phyloP scores from a whole-genome alignment of 23 tunicate genomes.

The Oikopleura albicans region DNA sequence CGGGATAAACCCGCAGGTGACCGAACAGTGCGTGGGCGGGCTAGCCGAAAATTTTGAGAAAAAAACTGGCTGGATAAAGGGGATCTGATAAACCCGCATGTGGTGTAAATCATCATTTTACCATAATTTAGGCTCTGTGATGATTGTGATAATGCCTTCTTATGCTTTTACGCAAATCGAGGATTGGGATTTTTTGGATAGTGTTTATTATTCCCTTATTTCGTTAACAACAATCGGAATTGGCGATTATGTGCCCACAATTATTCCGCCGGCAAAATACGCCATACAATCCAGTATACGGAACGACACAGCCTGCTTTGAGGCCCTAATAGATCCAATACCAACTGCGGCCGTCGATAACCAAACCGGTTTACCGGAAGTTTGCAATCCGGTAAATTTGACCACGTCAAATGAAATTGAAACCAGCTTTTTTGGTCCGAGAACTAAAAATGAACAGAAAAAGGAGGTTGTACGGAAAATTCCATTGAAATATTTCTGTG shows the following conservation, averaged over 20 bases:
- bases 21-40: no score
- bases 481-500: no score
- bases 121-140: background rate
- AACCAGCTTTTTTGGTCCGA: no score
- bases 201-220: background rate
- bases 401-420: no score
- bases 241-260: background rate
- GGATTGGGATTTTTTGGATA: background rate
- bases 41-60: no score
- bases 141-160: background rate
- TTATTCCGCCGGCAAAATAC: background rate
- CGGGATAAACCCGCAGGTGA: no score
- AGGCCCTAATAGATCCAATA: background rate
- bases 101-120: no score
- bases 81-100: no score
- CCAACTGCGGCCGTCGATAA: background rate
- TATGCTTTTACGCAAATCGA: background rate
- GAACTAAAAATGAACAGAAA: no score
- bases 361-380: background rate
- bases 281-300: no score
- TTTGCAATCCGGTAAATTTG: background rate
- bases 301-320: background rate
- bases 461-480: no score
- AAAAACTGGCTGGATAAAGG: no score
- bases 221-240: background rate